These are phyloP conservation scores for Cosmia trapezina DNA, from an alignment of 2,888 invertebrate genomes.

Conservation along the genomic window DNA sequence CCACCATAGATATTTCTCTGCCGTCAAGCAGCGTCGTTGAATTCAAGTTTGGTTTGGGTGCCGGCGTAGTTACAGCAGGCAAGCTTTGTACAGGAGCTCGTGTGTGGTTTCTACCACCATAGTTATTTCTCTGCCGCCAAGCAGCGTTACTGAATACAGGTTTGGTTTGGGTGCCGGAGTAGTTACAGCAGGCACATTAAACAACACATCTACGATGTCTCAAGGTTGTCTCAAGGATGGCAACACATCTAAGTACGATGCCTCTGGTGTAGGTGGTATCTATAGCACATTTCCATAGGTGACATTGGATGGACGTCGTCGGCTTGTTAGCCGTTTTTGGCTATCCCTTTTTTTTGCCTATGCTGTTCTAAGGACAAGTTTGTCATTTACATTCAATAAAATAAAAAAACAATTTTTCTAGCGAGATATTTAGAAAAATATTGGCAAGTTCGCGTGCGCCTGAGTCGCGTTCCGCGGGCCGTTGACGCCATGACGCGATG, in stretches of 20 bases:
- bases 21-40: too few relatives aligned
- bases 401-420: neutral
- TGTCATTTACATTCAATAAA: neutral
- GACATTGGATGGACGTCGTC: neutral
- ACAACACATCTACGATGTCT: neutral
- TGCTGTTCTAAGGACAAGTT: neutral
- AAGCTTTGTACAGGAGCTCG: too few relatives aligned
- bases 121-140: too few relatives aligned
- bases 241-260: too few relatives aligned
- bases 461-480: constrained; percentile 68
- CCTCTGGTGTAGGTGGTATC: neutral
- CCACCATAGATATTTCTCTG: too few relatives aligned
- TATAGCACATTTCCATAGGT: neutral
- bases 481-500: constrained; percentile 76
- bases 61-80: too few relatives aligned
- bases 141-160: too few relatives aligned
- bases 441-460: constrained; percentile 66
- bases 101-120: too few relatives aligned
- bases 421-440: constrained; percentile 41
- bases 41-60: neutral
- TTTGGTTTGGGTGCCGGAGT: too few relatives aligned
- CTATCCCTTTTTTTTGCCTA: neutral
- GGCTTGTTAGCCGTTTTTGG: too few relatives aligned
- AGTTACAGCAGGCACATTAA: too few relatives aligned
- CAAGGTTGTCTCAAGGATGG: neutral